Conservation (phyloP, 2,888 invertebrate species). For the Encarsia formosa region DNA sequence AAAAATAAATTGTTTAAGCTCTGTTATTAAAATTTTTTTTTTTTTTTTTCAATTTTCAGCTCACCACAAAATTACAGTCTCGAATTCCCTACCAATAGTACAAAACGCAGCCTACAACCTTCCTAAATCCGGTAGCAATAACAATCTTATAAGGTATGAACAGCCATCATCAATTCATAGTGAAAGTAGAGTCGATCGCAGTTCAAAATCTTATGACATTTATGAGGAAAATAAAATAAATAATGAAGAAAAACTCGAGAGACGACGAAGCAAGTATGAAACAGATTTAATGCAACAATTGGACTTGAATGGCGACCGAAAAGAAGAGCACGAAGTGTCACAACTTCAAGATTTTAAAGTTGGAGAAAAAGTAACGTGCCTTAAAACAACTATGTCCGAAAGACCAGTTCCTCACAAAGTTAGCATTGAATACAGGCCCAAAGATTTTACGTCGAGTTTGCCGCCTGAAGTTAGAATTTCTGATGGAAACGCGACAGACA, state of each 20-base stretch:
- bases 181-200: slow-evolving; percentile 37
- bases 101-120: slow-evolving; percentile 43
- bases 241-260: slow-evolving; percentile 40
- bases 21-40: too few relatives aligned
- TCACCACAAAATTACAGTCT: slow-evolving; percentile 48
- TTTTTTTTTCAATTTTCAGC: slow-evolving; percentile 21
- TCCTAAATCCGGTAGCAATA: slow-evolving; percentile 42
- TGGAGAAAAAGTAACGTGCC: slow-evolving; percentile 52
- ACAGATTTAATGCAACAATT: slow-evolving; percentile 30
- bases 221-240: slow-evolving; percentile 36
- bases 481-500: slow-evolving; percentile 56
- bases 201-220: slow-evolving; percentile 38
- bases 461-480: slow-evolving; percentile 49
- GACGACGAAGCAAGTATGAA: slow-evolving; percentile 42
- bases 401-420: slow-evolving; percentile 52
- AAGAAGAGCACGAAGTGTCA: slow-evolving; percentile 23
- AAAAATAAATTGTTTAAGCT: not conserved
- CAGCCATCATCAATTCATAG: slow-evolving; percentile 29
- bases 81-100: slow-evolving; percentile 47
- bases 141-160: slow-evolving; percentile 43
- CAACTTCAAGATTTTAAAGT: slow-evolving; percentile 51
- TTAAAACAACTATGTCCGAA: slow-evolving; percentile 48
- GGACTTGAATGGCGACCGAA: slow-evolving; percentile 25
- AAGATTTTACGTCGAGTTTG: slow-evolving; percentile 46
- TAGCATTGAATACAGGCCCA: slow-evolving; percentile 52